A percentile compares a stretch with the other conserved stretches of the same genome.
These are phyloP conservation scores for Parazoanthus darwini DNA, from an alignment of 92 coral and sea anemone genomes.

Conservation along the genomic window DNA sequence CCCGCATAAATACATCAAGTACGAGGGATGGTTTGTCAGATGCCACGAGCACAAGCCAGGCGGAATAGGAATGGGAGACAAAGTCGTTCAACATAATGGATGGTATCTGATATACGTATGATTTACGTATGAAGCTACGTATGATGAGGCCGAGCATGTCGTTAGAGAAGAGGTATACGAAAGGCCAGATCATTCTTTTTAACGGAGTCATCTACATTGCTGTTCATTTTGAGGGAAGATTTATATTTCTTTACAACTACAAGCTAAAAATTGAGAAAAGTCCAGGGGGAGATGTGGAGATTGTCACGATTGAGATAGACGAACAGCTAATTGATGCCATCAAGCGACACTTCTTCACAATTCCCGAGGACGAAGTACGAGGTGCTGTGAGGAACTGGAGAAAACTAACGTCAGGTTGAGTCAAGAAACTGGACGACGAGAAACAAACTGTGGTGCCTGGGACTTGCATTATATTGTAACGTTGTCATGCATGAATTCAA, in stretches of 20 bases:
- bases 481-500: too few species aligned
- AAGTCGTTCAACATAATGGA: neutral
- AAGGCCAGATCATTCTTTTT: neutral
- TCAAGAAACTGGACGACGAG: too few species aligned
- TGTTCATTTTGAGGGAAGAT: neutral
- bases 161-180: neutral
- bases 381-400: neutral
- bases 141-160: neutral
- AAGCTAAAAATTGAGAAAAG: neutral
- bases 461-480: too few species aligned
- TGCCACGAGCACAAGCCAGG: neutral
- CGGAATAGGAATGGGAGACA: neutral
- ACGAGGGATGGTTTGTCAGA: constrained; percentile 7
- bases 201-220: neutral
- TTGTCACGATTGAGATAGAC: neutral
- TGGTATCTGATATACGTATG: neutral
- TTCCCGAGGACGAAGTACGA: constrained; percentile 1
- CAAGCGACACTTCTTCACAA: neutral
- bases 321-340: neutral
- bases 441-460: too few species aligned
- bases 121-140: too few species aligned
- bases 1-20: constrained; percentile 7
- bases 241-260: neutral
- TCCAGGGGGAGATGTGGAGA: constrained; percentile 13
- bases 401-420: too few species aligned